phyloP scores from a whole-genome alignment of 2,797 vertebrate species.

The Pampus argenteus region DNA sequence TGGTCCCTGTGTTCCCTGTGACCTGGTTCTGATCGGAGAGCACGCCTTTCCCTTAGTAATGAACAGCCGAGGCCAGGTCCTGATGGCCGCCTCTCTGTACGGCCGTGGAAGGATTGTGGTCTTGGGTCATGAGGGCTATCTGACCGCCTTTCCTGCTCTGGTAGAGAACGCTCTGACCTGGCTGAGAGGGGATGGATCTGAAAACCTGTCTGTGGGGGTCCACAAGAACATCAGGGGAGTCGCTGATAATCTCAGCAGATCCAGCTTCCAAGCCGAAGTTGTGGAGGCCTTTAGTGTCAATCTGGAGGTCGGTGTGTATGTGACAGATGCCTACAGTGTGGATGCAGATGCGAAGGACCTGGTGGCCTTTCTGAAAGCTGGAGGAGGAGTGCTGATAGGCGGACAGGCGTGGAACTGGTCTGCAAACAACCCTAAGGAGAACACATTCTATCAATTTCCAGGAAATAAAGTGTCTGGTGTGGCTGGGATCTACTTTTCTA shows the following conservation, averaged over 20 bases:
- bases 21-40: slow-evolving; percentile 85
- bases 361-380: slow-evolving; percentile 85
- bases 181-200: slow-evolving; percentile 75
- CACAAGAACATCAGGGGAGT: slow-evolving; percentile 62
- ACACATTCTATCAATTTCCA: slow-evolving; percentile 70
- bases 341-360: slow-evolving; percentile 64
- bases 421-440: slow-evolving; percentile 59
- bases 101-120: slow-evolving; percentile 85
- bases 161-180: slow-evolving; percentile 85
- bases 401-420: slow-evolving; percentile 92
- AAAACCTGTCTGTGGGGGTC: slow-evolving; percentile 63
- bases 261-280: slow-evolving; percentile 59
- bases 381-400: slow-evolving; percentile 89
- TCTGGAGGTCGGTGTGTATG: slow-evolving; percentile 77
- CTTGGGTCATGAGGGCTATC: slow-evolving; percentile 84
- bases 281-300: slow-evolving; percentile 45
- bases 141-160: slow-evolving; percentile 76
- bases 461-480: slow-evolving; percentile 87
- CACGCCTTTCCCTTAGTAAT: slow-evolving; percentile 84
- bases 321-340: slow-evolving; percentile 80
- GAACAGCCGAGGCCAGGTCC: slow-evolving; percentile 80
- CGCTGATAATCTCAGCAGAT: slow-evolving; percentile 63
- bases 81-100: slow-evolving; percentile 87
- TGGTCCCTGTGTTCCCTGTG: slow-evolving; percentile 59
- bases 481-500: slow-evolving; percentile 87